phyloP scores from a whole-genome alignment of 1,140 invertebrate species.

The Drosophila lini region DNA sequence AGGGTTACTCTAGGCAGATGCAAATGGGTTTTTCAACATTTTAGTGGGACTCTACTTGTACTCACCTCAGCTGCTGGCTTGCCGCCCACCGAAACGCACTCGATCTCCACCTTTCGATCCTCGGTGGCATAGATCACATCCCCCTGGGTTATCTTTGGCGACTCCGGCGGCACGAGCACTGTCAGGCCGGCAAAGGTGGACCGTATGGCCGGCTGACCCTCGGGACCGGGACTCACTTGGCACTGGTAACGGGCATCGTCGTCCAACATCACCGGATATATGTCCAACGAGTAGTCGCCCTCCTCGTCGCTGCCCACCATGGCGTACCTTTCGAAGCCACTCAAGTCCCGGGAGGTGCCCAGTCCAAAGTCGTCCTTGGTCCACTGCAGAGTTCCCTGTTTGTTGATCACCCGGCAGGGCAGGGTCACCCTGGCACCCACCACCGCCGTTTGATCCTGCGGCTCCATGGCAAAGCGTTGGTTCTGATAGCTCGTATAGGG shows the following conservation, averaged over 20 bases:
- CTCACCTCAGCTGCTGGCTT: conserved; percentile 92
- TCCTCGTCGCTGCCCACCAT: conserved; percentile 93
- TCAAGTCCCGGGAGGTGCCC: conserved; percentile 90
- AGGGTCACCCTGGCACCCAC: conserved; percentile 89
- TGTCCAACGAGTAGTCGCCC: conserved; percentile 91
- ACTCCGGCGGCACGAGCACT: conserved; percentile 90
- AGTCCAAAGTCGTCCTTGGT: conserved; percentile 93
- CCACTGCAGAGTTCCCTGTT: conserved; percentile 92
- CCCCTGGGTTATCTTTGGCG: conserved; percentile 90
- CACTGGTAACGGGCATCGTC: conserved; percentile 92
- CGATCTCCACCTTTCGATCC: conserved; percentile 90
- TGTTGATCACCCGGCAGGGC: conserved; percentile 90
- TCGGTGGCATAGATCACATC: conserved; percentile 89
- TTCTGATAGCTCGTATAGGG: conserved; percentile 82
- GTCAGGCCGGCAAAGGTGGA: conserved; percentile 89
- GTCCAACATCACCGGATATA: conserved; percentile 90
- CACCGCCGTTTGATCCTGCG: conserved; percentile 91
- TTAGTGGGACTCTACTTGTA: background rate
- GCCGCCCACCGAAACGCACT: conserved; percentile 90
- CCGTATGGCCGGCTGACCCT: conserved; percentile 87
- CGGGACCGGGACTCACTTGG: conserved; percentile 89
- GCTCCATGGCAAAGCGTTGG: conserved; percentile 92
- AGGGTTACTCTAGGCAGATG: no score
- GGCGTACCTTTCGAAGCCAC: conserved; percentile 91
- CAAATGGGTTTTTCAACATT: no score